A percentile compares a stretch with the other conserved stretches of the same genome.
phyloP scores from a whole-genome alignment of 2,797 vertebrate species.

The Psittacula echo region DNA sequence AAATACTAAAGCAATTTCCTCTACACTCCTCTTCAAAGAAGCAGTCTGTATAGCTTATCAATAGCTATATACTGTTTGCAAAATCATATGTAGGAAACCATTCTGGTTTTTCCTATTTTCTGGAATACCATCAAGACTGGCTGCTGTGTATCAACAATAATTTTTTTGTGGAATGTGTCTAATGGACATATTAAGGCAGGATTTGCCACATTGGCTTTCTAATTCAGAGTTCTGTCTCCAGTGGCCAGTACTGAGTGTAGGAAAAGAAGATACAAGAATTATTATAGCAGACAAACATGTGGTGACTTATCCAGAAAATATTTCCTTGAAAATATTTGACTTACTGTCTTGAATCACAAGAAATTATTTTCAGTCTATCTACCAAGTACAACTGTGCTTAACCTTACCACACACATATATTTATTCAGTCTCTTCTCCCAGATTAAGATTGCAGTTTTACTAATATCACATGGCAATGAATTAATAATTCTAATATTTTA shows the following conservation, averaged over 20 bases:
- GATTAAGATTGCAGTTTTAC: background rate
- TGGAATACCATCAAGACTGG: background rate
- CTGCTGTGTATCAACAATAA: background rate
- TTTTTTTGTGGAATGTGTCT: background rate
- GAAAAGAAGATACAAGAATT: background rate
- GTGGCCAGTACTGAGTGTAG: background rate
- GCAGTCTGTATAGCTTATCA: background rate
- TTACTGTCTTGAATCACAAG: background rate
- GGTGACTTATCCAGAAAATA: background rate
- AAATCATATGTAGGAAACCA: background rate
- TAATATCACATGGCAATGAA: background rate
- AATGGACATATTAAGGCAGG: background rate
- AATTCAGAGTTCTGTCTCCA: background rate
- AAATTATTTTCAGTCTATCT: background rate
- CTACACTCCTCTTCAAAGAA: background rate
- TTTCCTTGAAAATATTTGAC: background rate
- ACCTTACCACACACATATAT: background rate
- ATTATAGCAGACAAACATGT: background rate
- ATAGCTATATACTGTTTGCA: background rate
- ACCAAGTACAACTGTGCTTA: background rate
- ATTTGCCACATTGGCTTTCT: background rate
- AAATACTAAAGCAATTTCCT: constrained; percentile 12
- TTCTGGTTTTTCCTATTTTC: background rate
- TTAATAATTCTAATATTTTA: background rate
- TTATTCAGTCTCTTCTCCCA: background rate